These are phyloP conservation scores for Tortrix viridana DNA, from an alignment of 2,888 invertebrate species.

Conservation along the genomic window DNA sequence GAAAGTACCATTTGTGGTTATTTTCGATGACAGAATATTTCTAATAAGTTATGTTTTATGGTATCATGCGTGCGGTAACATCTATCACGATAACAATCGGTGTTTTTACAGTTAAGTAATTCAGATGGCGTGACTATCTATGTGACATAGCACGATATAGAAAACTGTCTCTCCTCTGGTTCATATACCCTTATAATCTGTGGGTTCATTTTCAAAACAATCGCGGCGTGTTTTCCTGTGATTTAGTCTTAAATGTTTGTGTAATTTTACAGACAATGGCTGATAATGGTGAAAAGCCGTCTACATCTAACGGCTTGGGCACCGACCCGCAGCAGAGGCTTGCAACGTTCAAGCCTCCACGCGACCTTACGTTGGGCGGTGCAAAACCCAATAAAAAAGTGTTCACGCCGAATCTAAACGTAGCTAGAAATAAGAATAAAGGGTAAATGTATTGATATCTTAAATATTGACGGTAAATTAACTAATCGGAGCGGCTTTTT, in stretches of 20 bases:
- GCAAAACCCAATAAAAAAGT: constrained; percentile 81
- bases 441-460: constrained; percentile 55
- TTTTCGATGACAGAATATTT: too few species aligned
- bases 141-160: too few species aligned
- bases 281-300: constrained; percentile 57
- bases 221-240: background rate
- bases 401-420: constrained; percentile 85
- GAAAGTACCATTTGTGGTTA: too few species aligned
- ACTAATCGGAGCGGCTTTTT: background rate
- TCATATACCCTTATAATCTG: too few species aligned
- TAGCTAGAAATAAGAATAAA: constrained; percentile 84
- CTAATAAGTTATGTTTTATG: too few species aligned
- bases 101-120: too few species aligned
- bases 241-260: background rate
- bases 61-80: too few species aligned
- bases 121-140: too few species aligned
- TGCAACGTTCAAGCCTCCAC: constrained; percentile 80
- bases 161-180: too few species aligned
- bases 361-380: constrained; percentile 84
- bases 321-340: constrained; percentile 71
- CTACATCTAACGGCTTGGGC: constrained; percentile 60
- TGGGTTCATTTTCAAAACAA: constrained; percentile 20
- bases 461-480: background rate
- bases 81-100: too few species aligned
- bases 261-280: constrained; percentile 53